Base-by-base conservation (phyloP, 2,888 invertebrate genomes). In the Blastobasis adustella region DNA sequence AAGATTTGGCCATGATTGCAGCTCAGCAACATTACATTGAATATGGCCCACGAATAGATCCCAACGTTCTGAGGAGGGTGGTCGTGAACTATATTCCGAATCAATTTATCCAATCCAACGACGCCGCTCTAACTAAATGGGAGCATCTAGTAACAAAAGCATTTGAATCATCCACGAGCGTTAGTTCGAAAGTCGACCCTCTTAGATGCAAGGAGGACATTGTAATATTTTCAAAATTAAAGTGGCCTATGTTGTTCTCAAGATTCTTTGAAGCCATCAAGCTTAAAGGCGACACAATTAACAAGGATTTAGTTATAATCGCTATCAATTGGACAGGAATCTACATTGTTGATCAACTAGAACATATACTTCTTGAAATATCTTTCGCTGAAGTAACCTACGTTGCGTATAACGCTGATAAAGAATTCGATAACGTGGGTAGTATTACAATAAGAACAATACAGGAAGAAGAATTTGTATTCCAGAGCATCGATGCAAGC, bases 311-410 rank as follows among this genome's bases (percentile, higher is more conserved):
- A 63, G 91, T 97, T 23, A 96, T 98, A 50, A 93, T 98, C 58
- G 98, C 98, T 4, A 93, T 98, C 4, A 98, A 98, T 80, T 97
- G 97, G 92, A 95, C 95, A 0, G 98, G 98, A 2, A 92, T 98
- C 50, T 97, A 95, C 69, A 93, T 98, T 51, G 95, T 97, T 0
- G 97, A 98, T 79, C 96, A 97, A 76, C 92, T 95, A 63, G 98
- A 98, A 77, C 95, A 95, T 75, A 95, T 98, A 58, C 89, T 98
- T 46, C 86, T 97, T 43, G 97, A 98, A 87, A 86, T 94, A 62
- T 92, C 94, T 6, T 98, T 94, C 81, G 92, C 95, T 5, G 98
- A 98, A 88, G 92, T 98, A 23, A 92, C 93, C 0, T 93, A 93
- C 50, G 94, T 97, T 49, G 90, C 90, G 41, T 92, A 90, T 65